phyloP scores from a whole-genome alignment of 2,888 invertebrate genomes.

The Cephus spinipes region DNA sequence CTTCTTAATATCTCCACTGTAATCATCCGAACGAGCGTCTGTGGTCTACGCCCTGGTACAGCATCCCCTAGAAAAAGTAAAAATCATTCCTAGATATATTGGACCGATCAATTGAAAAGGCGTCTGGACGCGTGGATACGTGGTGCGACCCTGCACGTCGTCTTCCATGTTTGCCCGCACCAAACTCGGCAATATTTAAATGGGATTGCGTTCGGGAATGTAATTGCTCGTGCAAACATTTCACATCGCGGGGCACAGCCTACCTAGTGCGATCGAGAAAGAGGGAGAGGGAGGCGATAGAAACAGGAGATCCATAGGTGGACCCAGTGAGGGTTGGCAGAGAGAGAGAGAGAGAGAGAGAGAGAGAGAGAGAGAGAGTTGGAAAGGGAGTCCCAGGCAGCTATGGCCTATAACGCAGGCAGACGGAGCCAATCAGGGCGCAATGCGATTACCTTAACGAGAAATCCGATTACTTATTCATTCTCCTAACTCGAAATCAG shows the following conservation, averaged over 20 bases:
- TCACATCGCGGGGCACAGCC: slow-evolving; percentile 29
- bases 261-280: not conserved
- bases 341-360: slow-evolving; percentile 21
- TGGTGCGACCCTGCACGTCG: slow-evolving; percentile 8
- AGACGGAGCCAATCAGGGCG: slow-evolving; percentile 65
- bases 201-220: slow-evolving; percentile 59
- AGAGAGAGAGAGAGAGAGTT: too few relatives aligned
- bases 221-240: slow-evolving; percentile 57
- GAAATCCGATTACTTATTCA: slow-evolving; percentile 68
- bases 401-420: slow-evolving; percentile 52
- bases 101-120: not conserved
- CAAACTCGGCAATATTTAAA: slow-evolving; percentile 61
- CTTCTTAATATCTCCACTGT: not conserved
- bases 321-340: slow-evolving; percentile 19
- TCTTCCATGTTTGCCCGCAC: slow-evolving; percentile 42
- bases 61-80: not conserved
- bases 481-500: slow-evolving; percentile 68
- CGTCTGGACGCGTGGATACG: not conserved
- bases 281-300: slow-evolving; percentile 19
- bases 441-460: slow-evolving; percentile 68
- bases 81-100: not conserved
- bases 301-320: slow-evolving; percentile 14
- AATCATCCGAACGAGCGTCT: not conserved
- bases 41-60: not conserved
- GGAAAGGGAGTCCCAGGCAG: not conserved